phyloP scores from a whole-genome alignment of 2,888 invertebrate genomes.

The Eupsilia transversa region DNA sequence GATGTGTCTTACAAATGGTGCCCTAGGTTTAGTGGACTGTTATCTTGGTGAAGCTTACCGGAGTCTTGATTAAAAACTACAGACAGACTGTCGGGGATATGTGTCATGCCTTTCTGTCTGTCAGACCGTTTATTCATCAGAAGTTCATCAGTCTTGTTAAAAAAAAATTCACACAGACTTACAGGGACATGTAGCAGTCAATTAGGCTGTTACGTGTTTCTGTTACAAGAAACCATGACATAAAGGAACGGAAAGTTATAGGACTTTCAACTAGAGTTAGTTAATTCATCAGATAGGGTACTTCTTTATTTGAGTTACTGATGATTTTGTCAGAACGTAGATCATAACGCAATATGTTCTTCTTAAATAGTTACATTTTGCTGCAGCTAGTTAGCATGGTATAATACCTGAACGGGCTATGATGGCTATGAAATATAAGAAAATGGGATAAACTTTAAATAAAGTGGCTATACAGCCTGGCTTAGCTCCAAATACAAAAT shows the following conservation, averaged over 20 bases:
- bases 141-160: not conserved
- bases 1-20: constrained; percentile 59
- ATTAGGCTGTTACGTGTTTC: not conserved
- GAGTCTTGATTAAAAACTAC: not conserved
- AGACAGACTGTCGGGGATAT: not conserved
- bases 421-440: not conserved
- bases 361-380: not conserved
- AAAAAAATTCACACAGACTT: not conserved
- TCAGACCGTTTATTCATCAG: not conserved
- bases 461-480: not conserved
- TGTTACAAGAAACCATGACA: not conserved
- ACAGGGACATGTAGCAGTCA: not conserved
- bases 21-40: constrained; percentile 44
- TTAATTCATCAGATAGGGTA: not conserved
- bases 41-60: not conserved
- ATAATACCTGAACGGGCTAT: not conserved
- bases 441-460: not conserved
- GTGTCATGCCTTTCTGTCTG: too few relatives aligned
- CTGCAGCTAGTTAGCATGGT: too few relatives aligned
- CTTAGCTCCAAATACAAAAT: too few relatives aligned
- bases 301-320: not conserved
- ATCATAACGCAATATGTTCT: not conserved
- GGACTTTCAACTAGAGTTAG: not conserved
- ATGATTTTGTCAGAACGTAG: not conserved
- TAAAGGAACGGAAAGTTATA: not conserved